Evolutionary conservation across 2,888 invertebrate genomes (phyloP).

Genomic region (Timema cristinae): DNA sequence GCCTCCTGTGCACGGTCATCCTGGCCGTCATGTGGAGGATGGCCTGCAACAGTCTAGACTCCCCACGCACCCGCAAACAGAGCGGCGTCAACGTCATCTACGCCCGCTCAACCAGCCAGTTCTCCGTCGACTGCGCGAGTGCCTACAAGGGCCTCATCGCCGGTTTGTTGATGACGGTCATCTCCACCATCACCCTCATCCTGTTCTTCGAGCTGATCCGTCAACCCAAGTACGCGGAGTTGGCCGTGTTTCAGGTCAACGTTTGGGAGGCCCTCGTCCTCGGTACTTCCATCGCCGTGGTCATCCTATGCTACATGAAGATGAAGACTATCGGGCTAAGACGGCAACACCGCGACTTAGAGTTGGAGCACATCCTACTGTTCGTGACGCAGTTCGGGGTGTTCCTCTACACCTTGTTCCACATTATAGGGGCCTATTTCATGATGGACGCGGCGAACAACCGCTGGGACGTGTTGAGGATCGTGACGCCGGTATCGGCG

Average conservation of each 20-base stretch:
- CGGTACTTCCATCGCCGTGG: conserved; percentile 43
- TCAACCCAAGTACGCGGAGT: conserved; percentile 24
- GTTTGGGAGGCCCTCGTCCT: conserved; percentile 17
- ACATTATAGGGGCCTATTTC: conserved; percentile 31
- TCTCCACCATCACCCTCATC: conserved; percentile 47
- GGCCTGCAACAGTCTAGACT: conserved; percentile 46
- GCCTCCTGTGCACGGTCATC: conserved; percentile 84
- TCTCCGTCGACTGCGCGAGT: conserved; percentile 79
- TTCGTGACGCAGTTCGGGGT: conserved; percentile 51
- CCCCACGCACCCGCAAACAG: neutral
- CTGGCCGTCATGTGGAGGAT: conserved; percentile 91
- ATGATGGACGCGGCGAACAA: conserved; percentile 34
- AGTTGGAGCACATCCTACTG: conserved; percentile 47
- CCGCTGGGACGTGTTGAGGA: conserved; percentile 15
- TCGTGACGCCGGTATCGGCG: conserved; percentile 18
- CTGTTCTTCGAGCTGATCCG: conserved; percentile 49
- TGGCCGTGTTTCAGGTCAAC: conserved; percentile 19
- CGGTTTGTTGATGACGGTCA: conserved; percentile 45
- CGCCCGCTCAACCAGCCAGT: conserved; percentile 54
- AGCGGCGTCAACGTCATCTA: conserved; percentile 35
- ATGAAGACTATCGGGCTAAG: conserved; percentile 16
- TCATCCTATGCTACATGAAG: conserved; percentile 41
- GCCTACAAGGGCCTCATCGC: conserved; percentile 61
- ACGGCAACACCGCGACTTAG: conserved; percentile 40
- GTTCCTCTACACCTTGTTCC: conserved; percentile 48